A percentile compares a stretch with the other conserved stretches of the same genome.
Evolutionary conservation across 2,888 invertebrate genomes (phyloP).

Genomic region (Drosophila fungiperda): DNA sequence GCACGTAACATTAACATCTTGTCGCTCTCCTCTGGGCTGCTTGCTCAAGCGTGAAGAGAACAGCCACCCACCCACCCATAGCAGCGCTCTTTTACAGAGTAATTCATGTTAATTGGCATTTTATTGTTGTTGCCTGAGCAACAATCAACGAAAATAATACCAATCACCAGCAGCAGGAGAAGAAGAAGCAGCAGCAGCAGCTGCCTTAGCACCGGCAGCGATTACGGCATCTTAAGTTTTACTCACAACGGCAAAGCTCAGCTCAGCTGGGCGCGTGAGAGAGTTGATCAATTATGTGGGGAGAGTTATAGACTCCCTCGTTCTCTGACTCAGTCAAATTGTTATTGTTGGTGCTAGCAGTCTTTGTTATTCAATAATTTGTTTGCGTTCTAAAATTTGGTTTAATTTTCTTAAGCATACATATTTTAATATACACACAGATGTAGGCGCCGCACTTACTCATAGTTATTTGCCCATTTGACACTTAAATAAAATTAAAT

Average conservation of each 20-base stretch:
- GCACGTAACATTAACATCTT: constrained; percentile 42
- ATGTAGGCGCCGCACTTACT: constrained; percentile 14
- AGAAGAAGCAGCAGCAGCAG: neutral
- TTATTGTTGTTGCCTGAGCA: constrained; percentile 43
- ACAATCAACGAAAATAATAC: constrained; percentile 28
- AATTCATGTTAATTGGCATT: constrained; percentile 54
- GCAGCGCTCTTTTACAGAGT: constrained; percentile 22
- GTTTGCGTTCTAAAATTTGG: constrained; percentile 70
- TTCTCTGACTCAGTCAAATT: constrained; percentile 1
- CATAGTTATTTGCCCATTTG: constrained; percentile 60
- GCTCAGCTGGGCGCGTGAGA: constrained; percentile 32
- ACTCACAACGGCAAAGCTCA: constrained; percentile 31
- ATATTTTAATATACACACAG: constrained; percentile 9
- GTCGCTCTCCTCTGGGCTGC: constrained; percentile 15
- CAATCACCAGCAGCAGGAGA: neutral
- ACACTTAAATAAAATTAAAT: constrained; percentile 71
- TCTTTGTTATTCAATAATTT: constrained; percentile 61
- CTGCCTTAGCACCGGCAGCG: constrained; percentile 30
- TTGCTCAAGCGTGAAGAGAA: constrained; percentile 42
- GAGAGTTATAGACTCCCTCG: constrained; percentile 7
- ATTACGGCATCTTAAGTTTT: constrained; percentile 49
- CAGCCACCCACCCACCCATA: constrained; percentile 27
- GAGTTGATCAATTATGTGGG: constrained; percentile 17
- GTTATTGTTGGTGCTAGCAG: constrained; percentile 14
- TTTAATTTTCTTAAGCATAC: constrained; percentile 63